Evolutionary conservation across 2,888 invertebrate species (phyloP).

Genomic region (Acanthosoma haemorrhoidale): DNA sequence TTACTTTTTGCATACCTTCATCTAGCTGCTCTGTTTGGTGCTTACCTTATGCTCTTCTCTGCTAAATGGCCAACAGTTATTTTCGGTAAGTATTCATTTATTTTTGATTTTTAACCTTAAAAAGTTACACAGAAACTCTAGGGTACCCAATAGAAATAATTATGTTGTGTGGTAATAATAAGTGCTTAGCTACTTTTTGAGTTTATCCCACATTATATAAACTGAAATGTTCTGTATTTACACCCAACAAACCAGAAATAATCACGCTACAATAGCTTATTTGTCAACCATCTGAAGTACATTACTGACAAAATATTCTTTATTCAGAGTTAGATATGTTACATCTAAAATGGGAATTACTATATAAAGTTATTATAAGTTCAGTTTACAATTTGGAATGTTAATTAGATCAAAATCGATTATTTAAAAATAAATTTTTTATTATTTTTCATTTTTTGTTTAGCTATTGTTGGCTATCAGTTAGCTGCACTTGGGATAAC

Average conservation of each 20-base stretch:
- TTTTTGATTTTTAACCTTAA: background rate
- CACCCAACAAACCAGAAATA: no score
- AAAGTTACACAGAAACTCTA: background rate
- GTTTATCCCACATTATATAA: no score
- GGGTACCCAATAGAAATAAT: no score
- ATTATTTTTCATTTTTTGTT: slow-evolving; percentile 42
- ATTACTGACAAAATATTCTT: no score
- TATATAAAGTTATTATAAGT: no score
- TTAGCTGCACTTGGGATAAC: slow-evolving; percentile 86
- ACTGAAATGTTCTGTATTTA: no score
- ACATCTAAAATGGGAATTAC: no score
- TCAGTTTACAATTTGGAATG: background rate
- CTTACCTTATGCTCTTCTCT: slow-evolving; percentile 65
- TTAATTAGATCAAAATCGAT: background rate
- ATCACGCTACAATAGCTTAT: no score
- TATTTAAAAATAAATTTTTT: background rate
- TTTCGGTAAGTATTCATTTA: slow-evolving; percentile 58
- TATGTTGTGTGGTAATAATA: no score
- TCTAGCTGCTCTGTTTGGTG: slow-evolving; percentile 66
- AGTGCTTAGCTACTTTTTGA: no score
- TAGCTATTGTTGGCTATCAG: slow-evolving; percentile 69
- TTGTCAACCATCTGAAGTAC: no score
- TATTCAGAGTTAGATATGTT: no score
- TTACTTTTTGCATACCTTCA: slow-evolving; percentile 72
- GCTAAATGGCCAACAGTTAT: slow-evolving; percentile 66